These are phyloP conservation scores for Tineola bisselliella DNA, from an alignment of 2,888 invertebrate genomes.

Conservation along the genomic window DNA sequence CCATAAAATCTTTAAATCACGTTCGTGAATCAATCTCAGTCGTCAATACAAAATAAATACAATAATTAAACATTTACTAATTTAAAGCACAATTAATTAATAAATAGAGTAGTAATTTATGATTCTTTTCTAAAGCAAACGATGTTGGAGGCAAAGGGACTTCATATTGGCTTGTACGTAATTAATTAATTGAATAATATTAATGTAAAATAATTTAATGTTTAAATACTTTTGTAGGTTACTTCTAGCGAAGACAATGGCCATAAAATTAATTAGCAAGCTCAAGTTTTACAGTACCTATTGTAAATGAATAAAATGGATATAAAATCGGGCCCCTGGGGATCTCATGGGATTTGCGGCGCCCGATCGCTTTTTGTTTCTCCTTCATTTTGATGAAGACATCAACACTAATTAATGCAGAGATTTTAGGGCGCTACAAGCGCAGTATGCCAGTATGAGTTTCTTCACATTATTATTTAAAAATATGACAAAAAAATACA, in stretches of 20 bases:
- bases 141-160: too few species aligned
- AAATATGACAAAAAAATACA: too few species aligned
- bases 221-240: not conserved
- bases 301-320: conserved; percentile 49
- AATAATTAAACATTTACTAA: too few species aligned
- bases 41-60: too few species aligned
- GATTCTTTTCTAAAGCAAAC: too few species aligned
- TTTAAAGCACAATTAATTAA: too few species aligned
- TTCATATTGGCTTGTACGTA: too few species aligned
- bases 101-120: too few species aligned
- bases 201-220: not conserved
- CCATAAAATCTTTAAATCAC: too few species aligned
- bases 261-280: conserved; percentile 61
- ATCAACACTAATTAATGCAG: conserved; percentile 41
- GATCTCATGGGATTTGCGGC: conserved; percentile 16
- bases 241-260: conserved; percentile 28
- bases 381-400: conserved; percentile 38
- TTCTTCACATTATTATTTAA: too few species aligned
- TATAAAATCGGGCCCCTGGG: conserved; percentile 33
- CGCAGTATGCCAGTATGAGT: too few species aligned
- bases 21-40: too few species aligned
- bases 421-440: conserved; percentile 15
- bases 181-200: not conserved
- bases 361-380: conserved; percentile 43
- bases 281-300: conserved; percentile 43